Evolutionary conservation across 1,140 invertebrate species (phyloP).

Genomic region (Rhagoletis pomonella): DNA sequence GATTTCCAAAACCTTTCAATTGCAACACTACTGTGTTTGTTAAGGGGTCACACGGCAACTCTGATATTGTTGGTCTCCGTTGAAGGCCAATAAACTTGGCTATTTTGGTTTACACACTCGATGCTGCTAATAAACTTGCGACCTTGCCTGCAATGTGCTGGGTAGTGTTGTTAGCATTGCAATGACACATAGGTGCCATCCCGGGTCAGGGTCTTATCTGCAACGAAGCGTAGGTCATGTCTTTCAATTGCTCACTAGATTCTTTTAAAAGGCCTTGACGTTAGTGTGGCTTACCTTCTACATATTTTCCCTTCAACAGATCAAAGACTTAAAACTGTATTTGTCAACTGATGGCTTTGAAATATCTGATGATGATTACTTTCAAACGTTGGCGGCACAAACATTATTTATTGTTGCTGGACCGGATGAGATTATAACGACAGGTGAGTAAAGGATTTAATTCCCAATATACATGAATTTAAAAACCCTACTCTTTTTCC

Average conservation of each 20-base stretch:
- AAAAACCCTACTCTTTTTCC: conserved; percentile 41
- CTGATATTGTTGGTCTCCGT: not conserved
- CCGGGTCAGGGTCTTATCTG: not conserved
- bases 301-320: conserved; percentile 57
- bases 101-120: conserved; percentile 33
- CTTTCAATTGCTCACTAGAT: conserved; percentile 4
- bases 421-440: conserved; percentile 79
- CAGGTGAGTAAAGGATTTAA: conserved; percentile 75
- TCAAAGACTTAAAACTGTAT: conserved; percentile 74
- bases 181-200: not conserved
- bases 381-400: conserved; percentile 82
- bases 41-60: not conserved
- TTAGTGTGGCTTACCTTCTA: not conserved
- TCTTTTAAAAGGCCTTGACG: not conserved
- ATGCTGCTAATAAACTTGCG: not conserved
- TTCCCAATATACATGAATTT: too few species aligned
- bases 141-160: not conserved
- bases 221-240: conserved; percentile 36
- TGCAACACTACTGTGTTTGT: not conserved
- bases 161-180: not conserved
- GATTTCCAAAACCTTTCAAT: not conserved
- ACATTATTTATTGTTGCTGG: conserved; percentile 82
- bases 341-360: conserved; percentile 82
- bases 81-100: conserved; percentile 48
- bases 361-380: conserved; percentile 84